These are phyloP conservation scores for Alcedo atthis DNA, from an alignment of 2,797 vertebrate species.

Conservation along the genomic window DNA sequence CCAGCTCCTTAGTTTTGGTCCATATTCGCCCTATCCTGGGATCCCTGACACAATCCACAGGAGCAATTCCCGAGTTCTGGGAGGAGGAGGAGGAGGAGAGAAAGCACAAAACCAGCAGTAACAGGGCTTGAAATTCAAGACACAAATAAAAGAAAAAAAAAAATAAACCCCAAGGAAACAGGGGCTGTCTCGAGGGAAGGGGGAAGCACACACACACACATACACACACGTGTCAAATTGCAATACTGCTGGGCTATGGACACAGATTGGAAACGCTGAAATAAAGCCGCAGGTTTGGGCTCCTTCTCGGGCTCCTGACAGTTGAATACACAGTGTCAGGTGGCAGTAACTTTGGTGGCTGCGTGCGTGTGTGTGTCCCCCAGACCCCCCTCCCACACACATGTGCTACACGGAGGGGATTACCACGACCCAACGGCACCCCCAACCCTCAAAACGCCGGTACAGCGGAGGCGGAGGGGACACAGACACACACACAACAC, in stretches of 20 bases:
- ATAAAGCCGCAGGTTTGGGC: constrained; percentile 55
- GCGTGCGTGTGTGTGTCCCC: background rate
- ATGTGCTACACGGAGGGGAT: background rate
- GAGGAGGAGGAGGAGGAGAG: constrained; percentile 37
- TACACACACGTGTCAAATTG: constrained; percentile 68
- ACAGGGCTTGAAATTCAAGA: constrained; percentile 16
- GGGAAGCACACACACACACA: background rate
- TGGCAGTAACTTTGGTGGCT: constrained; percentile 54
- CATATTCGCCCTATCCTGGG: constrained; percentile 96
- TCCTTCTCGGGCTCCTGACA: constrained; percentile 50
- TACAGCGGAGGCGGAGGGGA: background rate
- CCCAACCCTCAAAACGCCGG: background rate
- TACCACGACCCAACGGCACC: background rate
- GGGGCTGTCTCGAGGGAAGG: constrained; percentile 5
- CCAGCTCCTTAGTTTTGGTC: constrained; percentile 97
- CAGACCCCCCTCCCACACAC: background rate
- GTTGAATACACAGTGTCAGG: constrained; percentile 69
- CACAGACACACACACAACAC: background rate
- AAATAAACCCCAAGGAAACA: constrained; percentile 31
- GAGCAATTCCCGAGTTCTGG: constrained; percentile 92
- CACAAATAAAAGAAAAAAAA: constrained; percentile 18
- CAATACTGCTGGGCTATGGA: constrained; percentile 66
- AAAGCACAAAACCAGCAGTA: constrained; percentile 27
- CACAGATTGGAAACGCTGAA: constrained; percentile 59
- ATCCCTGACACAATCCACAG: constrained; percentile 94